Base-by-base conservation (phyloP, 2,797 vertebrate genomes). In the Cynodonichthys magdalenae region DNA sequence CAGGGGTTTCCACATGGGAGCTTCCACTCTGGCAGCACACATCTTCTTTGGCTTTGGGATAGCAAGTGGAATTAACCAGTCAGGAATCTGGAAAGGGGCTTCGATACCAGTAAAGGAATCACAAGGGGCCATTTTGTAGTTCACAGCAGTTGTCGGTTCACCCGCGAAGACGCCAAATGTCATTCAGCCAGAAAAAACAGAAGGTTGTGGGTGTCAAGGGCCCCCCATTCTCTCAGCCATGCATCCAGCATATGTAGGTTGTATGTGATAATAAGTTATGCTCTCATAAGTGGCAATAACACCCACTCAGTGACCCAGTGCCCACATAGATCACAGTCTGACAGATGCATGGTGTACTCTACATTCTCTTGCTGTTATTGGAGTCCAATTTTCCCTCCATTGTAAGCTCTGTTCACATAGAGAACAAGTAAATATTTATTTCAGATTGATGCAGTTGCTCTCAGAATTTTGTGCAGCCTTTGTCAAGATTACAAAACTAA, bases 1-100 rank as follows among this genome's bases (percentile, higher is more conserved):
- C 82, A 89, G 74, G 44, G 69, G 62, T 82, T 88, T 85, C 76
- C 85, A 81, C 83, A 71, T 75, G 77, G 83, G 87, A 89, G 80
- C 77, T 53, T 74, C 75, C 54, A 56, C 66, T 68, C 81, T 92
- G 87, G 79, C 87, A 85, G 67, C 68, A 47, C 52, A 60, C 29
- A 54, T 66, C 62, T 69, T 57, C 54, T 78, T 85, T 80, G 75
- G 86, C 85, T 81, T 49, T 54, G 29, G 34, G 42, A 58, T 55
- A 58, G 77, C 49, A 11, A 75, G 80, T 62, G 59, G 71, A 88
- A 90, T 89, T 75, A 88, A 83, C 77, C 84, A 83, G 81, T 87
- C 67, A 86, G 88, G 80, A 84, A 81, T 82, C 80, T 75, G 80
- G 74, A 83, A 67, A 66, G 28, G 45, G 59, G 36, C 78, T 87